A percentile compares a stretch with the other conserved stretches of the same genome.
Conservation (phyloP, 2,113 vertebrate species). For the Oceanites oceanicus region DNA sequence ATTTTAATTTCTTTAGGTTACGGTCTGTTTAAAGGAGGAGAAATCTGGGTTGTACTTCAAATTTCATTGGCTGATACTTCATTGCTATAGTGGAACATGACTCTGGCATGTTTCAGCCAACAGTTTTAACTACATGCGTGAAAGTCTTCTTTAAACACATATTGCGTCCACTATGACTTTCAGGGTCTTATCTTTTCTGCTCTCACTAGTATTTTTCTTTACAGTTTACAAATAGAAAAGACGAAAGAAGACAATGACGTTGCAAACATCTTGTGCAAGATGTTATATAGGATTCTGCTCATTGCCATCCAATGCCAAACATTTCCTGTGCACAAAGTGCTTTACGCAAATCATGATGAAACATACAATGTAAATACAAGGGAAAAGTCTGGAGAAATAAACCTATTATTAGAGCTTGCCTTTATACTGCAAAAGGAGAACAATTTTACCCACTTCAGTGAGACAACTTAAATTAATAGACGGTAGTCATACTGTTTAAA, state of each 20-base stretch:
- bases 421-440: neutral
- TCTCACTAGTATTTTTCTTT: neutral
- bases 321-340: neutral
- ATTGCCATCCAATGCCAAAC: neutral
- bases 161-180: neutral
- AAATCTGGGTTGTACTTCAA: neutral
- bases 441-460: neutral
- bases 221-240: neutral
- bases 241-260: neutral
- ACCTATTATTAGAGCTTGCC: neutral
- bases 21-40: neutral
- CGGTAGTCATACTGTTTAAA: neutral
- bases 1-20: neutral
- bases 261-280: neutral
- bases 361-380: neutral
- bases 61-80: neutral
- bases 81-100: slow-evolving; percentile 1
- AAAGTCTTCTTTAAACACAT: neutral
- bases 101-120: neutral
- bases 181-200: neutral
- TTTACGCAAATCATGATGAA: neutral
- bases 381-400: neutral
- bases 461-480: neutral
- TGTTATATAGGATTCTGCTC: neutral
- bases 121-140: neutral